Evolutionary conservation across 1,140 invertebrate genomes (phyloP), one percentile per base, ranked within the genome.

Genomic region (Solen grandis): DNA sequence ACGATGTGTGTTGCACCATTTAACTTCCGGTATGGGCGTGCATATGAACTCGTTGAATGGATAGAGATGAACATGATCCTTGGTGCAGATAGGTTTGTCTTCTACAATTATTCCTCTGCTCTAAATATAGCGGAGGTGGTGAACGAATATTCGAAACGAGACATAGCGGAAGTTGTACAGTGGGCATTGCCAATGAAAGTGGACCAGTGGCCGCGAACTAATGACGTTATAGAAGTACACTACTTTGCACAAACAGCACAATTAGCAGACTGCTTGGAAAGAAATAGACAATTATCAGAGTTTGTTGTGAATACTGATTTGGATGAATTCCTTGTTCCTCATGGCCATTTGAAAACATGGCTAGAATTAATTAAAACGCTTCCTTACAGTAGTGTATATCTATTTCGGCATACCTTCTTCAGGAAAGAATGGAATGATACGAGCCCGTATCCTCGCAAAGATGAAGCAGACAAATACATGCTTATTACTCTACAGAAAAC

Each of bases 1-100:
- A 97, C 95, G 2, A 95, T 98, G 19, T 99, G 98, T 91, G 96
- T 99, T 13, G 98, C 98, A 86, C 97, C 98, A 0, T 93, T 99
- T 46, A 97, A 98, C 91, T 98, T 96, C 88, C 94, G 96, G 82
- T 99, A 97, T 91, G 95, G 97, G 88, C 94, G 94, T 86, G 83
- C 85, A 19, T 82, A 92, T 55, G 96, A 97, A 93, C 93, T 99
- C 77, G 93, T 98, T 76, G 97, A 99, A 93, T 98, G 97, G 93
- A 94, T 99, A 78, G 97, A 99, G 92, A 92, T 99, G 65, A 97
- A 99, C 89, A 93, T 94, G 5, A 91, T 99, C 25, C 92, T 99
- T 60, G 97, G 97, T 0, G 96, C 96, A 0, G 95, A 95, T 33
- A 96, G 97, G 90, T 97, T 99, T 89, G 96, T 96, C 33, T 95